Base-by-base conservation (phyloP, 2,797 vertebrate genomes). In the Enteromius paludinosus region DNA sequence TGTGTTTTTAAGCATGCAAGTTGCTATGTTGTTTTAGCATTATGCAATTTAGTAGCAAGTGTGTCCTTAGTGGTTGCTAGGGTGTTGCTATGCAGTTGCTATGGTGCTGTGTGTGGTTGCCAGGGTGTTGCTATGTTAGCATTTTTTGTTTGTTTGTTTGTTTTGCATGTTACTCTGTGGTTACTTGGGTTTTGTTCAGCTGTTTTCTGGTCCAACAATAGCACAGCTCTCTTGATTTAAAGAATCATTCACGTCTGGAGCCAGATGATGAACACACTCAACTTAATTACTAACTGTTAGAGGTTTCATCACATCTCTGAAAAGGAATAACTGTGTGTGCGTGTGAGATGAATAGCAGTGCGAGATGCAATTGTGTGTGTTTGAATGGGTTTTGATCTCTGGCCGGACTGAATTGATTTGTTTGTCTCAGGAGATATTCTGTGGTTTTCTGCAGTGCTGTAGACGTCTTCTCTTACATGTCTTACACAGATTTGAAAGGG, bases 381-480 rank as follows among this genome's bases (percentile, higher is more conserved):
- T 71, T 71, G 79, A 88, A 86, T 86, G 59, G 73, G 79, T 76
- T 83, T 89, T 92, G 91, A 91, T 90, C 89, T 64, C 38, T 8
- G 35, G 88, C 92, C 92, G 91, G 70, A 81, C 56, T 49, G 85
- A 83, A 95, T 94, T 82, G 91, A 93, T 93, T 87, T 89, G 90
- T 83, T 84, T 83, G 79, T 93, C 91, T 92, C 91, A 81, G 88
- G 89, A 90, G 93, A 89, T 83, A 87, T 83, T 91, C 92, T 92
- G 90, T 91, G 90, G 91, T 91, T 92, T 89, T 90, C 77, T 83
- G 91, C 91, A 92, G 87, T 87, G 87, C 90, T 90, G 89, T 88
- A 90, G 89, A 90, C 86, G 86, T 91, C 94, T 93, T 90, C 90
- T 87, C 89, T 56, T 87, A 84, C 89, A 90, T 78, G 91, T 90